These are phyloP conservation scores for Apeltes quadracus DNA, from an alignment of 2,113 vertebrate genomes.

Conservation along the genomic window DNA sequence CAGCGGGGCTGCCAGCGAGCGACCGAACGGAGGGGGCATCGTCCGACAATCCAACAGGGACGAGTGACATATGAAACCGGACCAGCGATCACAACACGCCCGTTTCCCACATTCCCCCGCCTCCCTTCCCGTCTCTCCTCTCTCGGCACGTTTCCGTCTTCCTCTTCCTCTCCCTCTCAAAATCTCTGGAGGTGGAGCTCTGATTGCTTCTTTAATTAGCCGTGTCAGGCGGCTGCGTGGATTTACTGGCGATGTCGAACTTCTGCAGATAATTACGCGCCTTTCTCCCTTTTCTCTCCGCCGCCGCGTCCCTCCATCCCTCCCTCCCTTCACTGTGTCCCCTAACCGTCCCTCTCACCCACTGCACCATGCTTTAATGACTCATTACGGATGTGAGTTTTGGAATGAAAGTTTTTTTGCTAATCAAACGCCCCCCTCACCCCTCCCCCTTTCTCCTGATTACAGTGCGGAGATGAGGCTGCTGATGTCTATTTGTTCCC, in stretches of 20 bases:
- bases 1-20: constrained; percentile 51
- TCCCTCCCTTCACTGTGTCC: constrained; percentile 60
- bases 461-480: constrained; percentile 86
- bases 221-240: constrained; percentile 90
- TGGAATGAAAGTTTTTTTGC: constrained; percentile 91
- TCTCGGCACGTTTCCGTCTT: constrained; percentile 52
- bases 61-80: constrained; percentile 69
- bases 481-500: constrained; percentile 74
- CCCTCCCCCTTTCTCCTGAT: constrained; percentile 79
- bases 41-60: constrained; percentile 40
- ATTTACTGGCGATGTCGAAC: constrained; percentile 95
- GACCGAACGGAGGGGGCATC: constrained; percentile 16
- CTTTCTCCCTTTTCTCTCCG: constrained; percentile 80
- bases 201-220: constrained; percentile 98
- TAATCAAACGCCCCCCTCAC: constrained; percentile 85
- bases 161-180: constrained; percentile 74
- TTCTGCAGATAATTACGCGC: constrained; percentile 96
- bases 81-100: constrained; percentile 66
- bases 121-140: constrained; percentile 27
- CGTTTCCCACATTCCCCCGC: constrained; percentile 35
- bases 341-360: constrained; percentile 75
- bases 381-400: constrained; percentile 99
- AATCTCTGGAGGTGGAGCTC: constrained; percentile 89
- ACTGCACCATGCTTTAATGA: constrained; percentile 91
- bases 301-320: constrained; percentile 60